Evolutionary conservation across 2,113 vertebrate species (phyloP), one percentile per base, ranked within the genome.

Genomic region (Podarcis cretensis): DNA sequence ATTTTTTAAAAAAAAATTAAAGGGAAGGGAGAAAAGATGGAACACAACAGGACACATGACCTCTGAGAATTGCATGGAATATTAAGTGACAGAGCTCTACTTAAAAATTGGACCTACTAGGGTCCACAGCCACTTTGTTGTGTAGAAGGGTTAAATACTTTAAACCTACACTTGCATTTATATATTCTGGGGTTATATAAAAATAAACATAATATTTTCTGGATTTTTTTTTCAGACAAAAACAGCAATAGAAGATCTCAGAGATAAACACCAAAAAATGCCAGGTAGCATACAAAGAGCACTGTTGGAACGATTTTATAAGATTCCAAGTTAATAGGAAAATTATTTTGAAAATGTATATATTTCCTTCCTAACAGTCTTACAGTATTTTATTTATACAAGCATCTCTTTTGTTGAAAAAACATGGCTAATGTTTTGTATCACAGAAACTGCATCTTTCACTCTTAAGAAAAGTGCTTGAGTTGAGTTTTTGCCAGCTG

Each of bases 211-310:
- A 32, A 27, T 83, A 21, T 68, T 68, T 35, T 86, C 87, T 92
- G 59, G 68, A 91, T 90, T 77, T n/a, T 92, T 93, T 91, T 79
- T 74, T 91, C 74, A 99, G 98, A 98, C 97, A n/a, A 97, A 98
- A 90, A 95, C 94, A 91, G 98, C 98, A 30, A 94, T 99, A 83
- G 98, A 98, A 96, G 94, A 95, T 82, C 95, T 99, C 93, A 98
- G 98, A 89, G 97, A 98, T 89, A 94, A 94, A 87, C 98, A 99
- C 94, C 98, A 99, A 94, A 96, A 95, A 95, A 97, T 98, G 89
- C 98, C 98, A 0, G 98, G 98, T 82, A 98, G 96, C 89, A 96
- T 99, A 86, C 96, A 97, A 82, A 96, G 97, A 88, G 98, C 98
- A 63, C 94, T 99, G 81, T 63, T 98, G 80, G 97, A 98, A 87